Percentiles rank a stretch among this genome's conserved stretches.
These are phyloP conservation scores for Alectura lathami DNA, from an alignment of 2,113 vertebrate genomes.

Conservation along the genomic window DNA sequence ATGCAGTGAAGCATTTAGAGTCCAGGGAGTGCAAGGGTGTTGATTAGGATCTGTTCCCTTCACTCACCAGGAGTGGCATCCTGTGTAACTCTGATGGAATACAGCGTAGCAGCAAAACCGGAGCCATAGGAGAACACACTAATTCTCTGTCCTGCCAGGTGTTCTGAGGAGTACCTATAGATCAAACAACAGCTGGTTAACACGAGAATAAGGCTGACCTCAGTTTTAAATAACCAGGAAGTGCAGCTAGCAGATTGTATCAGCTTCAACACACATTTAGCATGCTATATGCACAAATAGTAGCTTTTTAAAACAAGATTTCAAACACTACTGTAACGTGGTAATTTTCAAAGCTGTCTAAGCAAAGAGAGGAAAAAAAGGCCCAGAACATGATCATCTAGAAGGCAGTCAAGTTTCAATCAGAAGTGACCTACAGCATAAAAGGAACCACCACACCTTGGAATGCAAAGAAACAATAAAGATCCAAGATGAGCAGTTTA, in stretches of 20 bases:
- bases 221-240: background rate
- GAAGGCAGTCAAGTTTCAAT: background rate
- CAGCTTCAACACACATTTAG: background rate
- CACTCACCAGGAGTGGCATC: constrained; percentile 93
- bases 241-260: background rate
- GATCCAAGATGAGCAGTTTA: background rate
- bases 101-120: constrained; percentile 95
- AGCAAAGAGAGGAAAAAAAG: background rate
- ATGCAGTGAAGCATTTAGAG: background rate
- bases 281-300: background rate
- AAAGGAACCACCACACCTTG: background rate
- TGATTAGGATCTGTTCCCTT: background rate
- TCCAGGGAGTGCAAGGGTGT: accelerated
- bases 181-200: background rate
- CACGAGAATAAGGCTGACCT: background rate
- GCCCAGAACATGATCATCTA: background rate
- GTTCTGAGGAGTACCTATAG: constrained; percentile 82
- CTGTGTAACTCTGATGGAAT: constrained; percentile 90
- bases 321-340: background rate
- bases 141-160: constrained; percentile 90
- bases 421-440: background rate
- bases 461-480: background rate
- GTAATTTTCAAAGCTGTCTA: background rate
- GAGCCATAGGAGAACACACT: constrained; percentile 96
- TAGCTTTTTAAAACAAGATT: background rate